Evolutionary conservation across 92 coral and sea anemone species (phyloP).

Genomic region (Virgularia gustaviana): DNA sequence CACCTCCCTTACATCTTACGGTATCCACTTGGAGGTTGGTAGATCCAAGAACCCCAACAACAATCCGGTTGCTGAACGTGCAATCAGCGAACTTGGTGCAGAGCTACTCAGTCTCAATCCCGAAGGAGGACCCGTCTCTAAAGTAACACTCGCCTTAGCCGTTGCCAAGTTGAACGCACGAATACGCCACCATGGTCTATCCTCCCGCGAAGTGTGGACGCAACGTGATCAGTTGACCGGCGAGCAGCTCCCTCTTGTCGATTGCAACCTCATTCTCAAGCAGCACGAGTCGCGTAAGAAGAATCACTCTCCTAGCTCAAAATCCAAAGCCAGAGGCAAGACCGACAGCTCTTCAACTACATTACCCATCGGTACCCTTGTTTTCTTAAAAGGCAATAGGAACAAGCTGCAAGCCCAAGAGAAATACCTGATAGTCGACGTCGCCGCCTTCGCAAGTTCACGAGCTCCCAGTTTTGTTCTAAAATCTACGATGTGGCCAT

Average conservation of each 20-base stretch:
- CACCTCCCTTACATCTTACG: conserved; percentile 10
- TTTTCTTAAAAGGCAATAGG: not conserved
- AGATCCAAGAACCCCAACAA: conserved; percentile 16
- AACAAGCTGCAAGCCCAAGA: conserved; percentile 10
- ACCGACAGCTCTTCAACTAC: not conserved
- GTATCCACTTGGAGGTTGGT: conserved; percentile 16
- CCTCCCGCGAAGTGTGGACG: conserved; percentile 22
- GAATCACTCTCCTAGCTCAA: conserved; percentile 24
- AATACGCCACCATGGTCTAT: conserved; percentile 26
- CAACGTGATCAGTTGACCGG: conserved; percentile 27
- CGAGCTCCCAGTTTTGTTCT: conserved; percentile 16
- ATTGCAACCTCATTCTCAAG: conserved; percentile 1
- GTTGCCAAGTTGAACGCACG: conserved; percentile 17
- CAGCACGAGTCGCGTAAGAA: not conserved
- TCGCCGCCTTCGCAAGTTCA: not conserved
- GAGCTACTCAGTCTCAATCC: conserved; percentile 36
- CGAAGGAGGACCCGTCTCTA: conserved; percentile 24
- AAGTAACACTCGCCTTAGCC: conserved; percentile 20
- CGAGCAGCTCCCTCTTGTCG: conserved; percentile 21
- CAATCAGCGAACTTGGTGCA: conserved; percentile 39
- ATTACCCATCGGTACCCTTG: not conserved
- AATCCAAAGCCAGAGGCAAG: not conserved
- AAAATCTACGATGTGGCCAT: conserved; percentile 10
- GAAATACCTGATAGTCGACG: conserved; percentile 15
- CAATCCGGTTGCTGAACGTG: conserved; percentile 18